Conservation (phyloP, 2,113 vertebrate species). For the Xenus cinereus region DNA sequence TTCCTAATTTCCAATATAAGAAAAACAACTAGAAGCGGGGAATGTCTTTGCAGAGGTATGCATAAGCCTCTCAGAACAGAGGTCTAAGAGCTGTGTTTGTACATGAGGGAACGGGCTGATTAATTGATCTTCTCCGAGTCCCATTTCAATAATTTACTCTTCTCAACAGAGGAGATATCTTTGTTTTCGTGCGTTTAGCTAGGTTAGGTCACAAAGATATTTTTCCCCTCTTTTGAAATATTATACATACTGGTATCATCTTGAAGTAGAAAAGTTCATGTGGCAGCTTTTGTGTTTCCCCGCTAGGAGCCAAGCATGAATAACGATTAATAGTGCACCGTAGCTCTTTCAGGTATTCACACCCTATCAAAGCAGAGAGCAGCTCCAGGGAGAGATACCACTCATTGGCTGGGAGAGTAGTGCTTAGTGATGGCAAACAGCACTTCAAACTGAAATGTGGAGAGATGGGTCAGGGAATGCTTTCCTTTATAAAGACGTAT, state of each 20-base stretch:
- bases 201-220: conserved; percentile 2
- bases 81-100: background rate
- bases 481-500: background rate
- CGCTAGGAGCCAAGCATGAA: conserved; percentile 19
- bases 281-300: conserved; percentile 45
- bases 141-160: background rate
- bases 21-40: background rate
- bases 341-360: background rate
- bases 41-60: background rate
- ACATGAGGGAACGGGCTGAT: background rate
- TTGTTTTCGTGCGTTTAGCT: conserved; percentile 30
- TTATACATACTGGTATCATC: conserved; percentile 18
- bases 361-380: conserved; percentile 28
- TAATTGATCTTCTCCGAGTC: background rate
- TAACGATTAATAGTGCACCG: conserved; percentile 15
- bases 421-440: conserved; percentile 43
- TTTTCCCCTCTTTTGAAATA: conserved; percentile 46
- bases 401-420: conserved; percentile 41
- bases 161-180: background rate
- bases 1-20: background rate
- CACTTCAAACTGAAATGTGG: conserved; percentile 18
- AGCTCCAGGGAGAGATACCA: conserved; percentile 15
- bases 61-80: background rate
- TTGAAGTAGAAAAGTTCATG: conserved; percentile 40
- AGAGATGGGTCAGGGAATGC: conserved; percentile 1